Conservation (phyloP, 2,888 invertebrate species). For the Molorchus minor region DNA sequence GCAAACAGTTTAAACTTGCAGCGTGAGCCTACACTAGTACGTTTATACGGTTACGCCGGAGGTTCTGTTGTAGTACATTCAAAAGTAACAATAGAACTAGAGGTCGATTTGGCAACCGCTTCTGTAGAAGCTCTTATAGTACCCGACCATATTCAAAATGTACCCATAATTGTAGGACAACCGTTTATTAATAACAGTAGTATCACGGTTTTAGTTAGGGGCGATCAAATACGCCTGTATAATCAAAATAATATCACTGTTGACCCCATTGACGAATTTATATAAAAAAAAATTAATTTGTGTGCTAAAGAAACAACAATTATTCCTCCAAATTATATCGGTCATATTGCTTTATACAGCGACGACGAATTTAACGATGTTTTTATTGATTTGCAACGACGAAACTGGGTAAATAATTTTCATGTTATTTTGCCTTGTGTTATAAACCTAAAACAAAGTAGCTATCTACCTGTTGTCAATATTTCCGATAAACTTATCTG, state of each 20-base stretch:
- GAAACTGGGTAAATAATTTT: constrained; percentile 18
- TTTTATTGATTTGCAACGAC: constrained; percentile 23
- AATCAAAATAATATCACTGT: neutral
- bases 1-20: constrained; percentile 16
- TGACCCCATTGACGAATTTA: no score
- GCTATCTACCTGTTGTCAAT: constrained; percentile 22
- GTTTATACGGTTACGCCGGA: constrained; percentile 26
- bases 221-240: constrained; percentile 29
- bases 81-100: constrained; percentile 20
- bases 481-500: constrained; percentile 22
- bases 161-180: constrained; percentile 38
- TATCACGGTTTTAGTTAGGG: constrained; percentile 28
- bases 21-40: constrained; percentile 11
- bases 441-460: constrained; percentile 7
- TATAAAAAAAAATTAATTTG: constrained; percentile 15
- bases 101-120: constrained; percentile 29
- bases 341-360: constrained; percentile 13
- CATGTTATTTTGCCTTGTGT: constrained; percentile 24
- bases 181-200: constrained; percentile 31
- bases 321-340: constrained; percentile 26
- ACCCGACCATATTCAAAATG: constrained; percentile 34
- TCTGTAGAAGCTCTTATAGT: constrained; percentile 34
- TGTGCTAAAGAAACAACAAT: constrained; percentile 16
- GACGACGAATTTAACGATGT: constrained; percentile 11
- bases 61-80: constrained; percentile 20